A percentile compares a stretch with the other conserved stretches of the same genome.
phyloP scores from a whole-genome alignment of 2,797 vertebrate genomes.

The Apodemus agrarius region DNA sequence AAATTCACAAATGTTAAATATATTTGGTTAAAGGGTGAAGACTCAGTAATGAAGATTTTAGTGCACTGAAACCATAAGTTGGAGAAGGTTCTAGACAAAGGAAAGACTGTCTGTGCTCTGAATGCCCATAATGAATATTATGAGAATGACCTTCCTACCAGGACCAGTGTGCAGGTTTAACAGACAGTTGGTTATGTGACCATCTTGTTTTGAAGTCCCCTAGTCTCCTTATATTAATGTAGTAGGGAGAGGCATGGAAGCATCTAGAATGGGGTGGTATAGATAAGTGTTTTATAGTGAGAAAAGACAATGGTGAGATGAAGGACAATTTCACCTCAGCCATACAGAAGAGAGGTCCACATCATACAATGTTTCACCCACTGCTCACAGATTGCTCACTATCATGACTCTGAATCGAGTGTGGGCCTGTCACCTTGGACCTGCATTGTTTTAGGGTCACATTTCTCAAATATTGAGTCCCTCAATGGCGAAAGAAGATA shows the following conservation, averaged over 20 bases:
- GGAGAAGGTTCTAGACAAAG: too few species aligned
- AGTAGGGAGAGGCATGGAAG: neutral
- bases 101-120: neutral
- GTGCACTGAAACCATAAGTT: neutral
- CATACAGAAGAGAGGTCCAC: neutral
- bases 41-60: neutral
- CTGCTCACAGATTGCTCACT: neutral
- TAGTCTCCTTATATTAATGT: neutral
- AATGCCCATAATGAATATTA: too few species aligned
- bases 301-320: conserved; percentile 17
- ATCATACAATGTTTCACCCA: neutral
- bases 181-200: neutral
- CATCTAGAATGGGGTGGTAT: neutral
- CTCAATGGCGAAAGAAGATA: neutral
- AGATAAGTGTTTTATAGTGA: neutral
- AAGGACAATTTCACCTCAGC: neutral
- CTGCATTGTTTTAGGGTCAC: neutral
- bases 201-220: neutral
- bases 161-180: neutral
- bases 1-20: neutral
- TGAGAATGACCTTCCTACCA: neutral
- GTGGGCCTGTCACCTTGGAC: neutral
- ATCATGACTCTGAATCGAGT: neutral
- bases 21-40: neutral
- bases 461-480: neutral